Base-by-base conservation (phyloP, 2,113 vertebrate species). In the Muntiacus muntjak region DNA sequence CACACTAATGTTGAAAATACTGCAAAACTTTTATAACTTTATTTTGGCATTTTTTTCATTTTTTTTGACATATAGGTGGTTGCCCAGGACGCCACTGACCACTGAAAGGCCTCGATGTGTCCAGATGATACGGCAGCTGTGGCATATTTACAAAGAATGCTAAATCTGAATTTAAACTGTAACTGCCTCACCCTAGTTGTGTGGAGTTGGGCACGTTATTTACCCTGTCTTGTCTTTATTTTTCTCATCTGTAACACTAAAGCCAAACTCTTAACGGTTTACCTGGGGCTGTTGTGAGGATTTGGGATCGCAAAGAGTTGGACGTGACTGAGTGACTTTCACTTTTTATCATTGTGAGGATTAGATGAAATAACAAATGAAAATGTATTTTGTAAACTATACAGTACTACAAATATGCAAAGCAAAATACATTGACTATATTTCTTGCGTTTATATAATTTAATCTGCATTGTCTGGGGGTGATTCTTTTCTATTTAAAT, bases 401-500 rank as follows among this genome's bases (percentile, higher is more conserved):
- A 64, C 94, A 93, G n/a, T 74, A 50, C 12, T 62, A 40, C 3
- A 67, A 26, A 88, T 62, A 84, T 62, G 60, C 5, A 78, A 95
- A 97, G 26, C 50, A 43, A 89, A 92, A 78, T 86, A 57, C 9
- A 23, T n/a, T 82, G 78, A 71, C 74, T 13, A 12, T 43, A 40
- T 91, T 88, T 88, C 64, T 90, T 79, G 15, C 17, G 26, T 87
- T 62, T 88, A 30, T 33, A 30, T 57, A 55, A 95, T 52, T 62
- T 79, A 81, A 89, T 57, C 58, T 57, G 64, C 40, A 12, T 28
- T 58, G 21, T 25, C n/a, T 57, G 21, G 19, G 4, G 78, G 8
- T 87, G 14, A n/a, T 62, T 95, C 28, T 54, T 96, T 93, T 30
- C 57, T 52, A 58, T 45, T 95, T 97, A 86, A 87, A 62, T 71